Evolutionary conservation across 2,113 vertebrate genomes (phyloP).

Genomic region (Protomyctophum bolini): DNA sequence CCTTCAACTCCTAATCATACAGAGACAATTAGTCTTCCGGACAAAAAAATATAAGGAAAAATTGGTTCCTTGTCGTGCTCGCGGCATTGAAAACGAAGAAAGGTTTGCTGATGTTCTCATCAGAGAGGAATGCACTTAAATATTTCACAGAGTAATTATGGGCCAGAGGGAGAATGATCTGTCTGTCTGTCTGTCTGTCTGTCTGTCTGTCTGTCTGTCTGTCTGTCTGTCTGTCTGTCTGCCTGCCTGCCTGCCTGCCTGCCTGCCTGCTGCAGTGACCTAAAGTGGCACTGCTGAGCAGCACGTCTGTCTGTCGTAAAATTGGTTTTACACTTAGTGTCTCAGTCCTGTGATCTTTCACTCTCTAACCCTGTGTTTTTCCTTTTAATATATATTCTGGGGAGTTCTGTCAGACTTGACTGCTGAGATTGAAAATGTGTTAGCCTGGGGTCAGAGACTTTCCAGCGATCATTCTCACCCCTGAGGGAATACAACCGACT

Average conservation of each 20-base stretch:
- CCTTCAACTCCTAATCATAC: slow-evolving; percentile 74
- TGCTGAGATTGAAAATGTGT: slow-evolving; percentile 49
- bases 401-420: slow-evolving; percentile 3
- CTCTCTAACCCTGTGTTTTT: slow-evolving; percentile 1
- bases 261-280: no score
- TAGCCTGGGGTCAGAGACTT: slow-evolving; percentile 52
- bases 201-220: no score
- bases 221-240: no score
- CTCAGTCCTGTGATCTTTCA: slow-evolving; percentile 3
- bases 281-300: no score
- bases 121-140: slow-evolving; percentile 26
- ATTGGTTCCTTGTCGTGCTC: slow-evolving; percentile 41
- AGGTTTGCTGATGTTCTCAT: slow-evolving; percentile 43
- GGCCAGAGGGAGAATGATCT: neutral
- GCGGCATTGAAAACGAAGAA: slow-evolving; percentile 41
- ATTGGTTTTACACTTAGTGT: neutral
- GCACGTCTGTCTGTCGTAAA: neutral
- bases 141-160: slow-evolving; percentile 31
- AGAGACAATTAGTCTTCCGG: slow-evolving; percentile 60
- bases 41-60: slow-evolving; percentile 47
- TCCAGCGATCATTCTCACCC: slow-evolving; percentile 53
- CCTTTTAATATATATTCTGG: slow-evolving; percentile 1
- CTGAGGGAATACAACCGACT: no score
- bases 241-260: neutral
- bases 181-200: no score